phyloP scores from a whole-genome alignment of 2,113 vertebrate genomes.

The Salminus brasiliensis region DNA sequence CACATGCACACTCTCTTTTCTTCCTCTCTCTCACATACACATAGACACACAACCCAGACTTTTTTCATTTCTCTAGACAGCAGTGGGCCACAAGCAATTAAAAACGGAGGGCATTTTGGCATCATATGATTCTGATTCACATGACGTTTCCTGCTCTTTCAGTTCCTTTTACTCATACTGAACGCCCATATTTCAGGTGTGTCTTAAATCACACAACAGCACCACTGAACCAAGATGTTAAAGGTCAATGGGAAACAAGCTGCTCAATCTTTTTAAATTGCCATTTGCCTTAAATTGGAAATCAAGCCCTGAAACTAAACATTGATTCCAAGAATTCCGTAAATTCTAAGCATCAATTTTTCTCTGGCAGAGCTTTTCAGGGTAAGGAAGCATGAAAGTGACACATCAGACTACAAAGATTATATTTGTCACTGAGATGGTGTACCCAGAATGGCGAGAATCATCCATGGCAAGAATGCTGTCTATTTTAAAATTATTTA shows the following conservation, averaged over 20 bases:
- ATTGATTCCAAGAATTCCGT: not conserved
- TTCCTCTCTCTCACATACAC: conserved; percentile 1
- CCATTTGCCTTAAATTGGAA: not conserved
- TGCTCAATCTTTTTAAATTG: not conserved
- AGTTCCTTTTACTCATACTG: not conserved
- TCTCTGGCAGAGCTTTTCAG: not conserved
- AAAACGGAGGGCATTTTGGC: conserved; percentile 25
- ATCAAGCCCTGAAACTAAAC: not conserved
- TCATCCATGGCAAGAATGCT: too few relatives aligned
- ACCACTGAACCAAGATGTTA: not conserved
- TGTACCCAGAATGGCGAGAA: too few relatives aligned
- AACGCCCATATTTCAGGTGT: not conserved
- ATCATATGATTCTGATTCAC: conserved; percentile 5
- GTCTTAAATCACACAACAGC: not conserved
- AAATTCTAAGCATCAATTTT: not conserved
- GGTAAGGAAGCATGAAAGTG: not conserved
- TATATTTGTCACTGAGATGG: too few relatives aligned
- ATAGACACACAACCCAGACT: conserved; percentile 4
- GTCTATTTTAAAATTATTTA: too few relatives aligned
- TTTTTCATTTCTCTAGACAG: conserved; percentile 11
- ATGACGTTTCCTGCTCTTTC: not conserved
- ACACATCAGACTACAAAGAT: not conserved
- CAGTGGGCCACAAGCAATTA: conserved; percentile 24
- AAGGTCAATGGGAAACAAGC: not conserved
- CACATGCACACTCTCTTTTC: conserved; percentile 17